Evolutionary conservation across 2,113 vertebrate species (phyloP), one percentile per base, ranked within the genome.

Genomic region (Pygoscelis adeliae): DNA sequence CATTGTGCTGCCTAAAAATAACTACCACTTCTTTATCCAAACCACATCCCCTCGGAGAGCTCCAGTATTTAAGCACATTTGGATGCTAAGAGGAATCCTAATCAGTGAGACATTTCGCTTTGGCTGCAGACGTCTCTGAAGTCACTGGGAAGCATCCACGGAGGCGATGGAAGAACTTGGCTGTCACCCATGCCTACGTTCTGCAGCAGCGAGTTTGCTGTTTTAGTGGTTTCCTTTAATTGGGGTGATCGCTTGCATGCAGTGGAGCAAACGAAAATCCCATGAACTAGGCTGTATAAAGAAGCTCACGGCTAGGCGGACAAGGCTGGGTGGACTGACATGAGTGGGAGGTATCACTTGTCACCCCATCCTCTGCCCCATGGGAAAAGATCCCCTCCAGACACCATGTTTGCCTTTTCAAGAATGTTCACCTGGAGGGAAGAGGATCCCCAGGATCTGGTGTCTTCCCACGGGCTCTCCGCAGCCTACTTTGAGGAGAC

Each of bases 1-100:
- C 94, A 90, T 94, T 94, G 93, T 94, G 95, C 88, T 84, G 90
- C 78, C 89, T 96, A 97, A 97, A 98, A 96, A 96, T 97, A 97
- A 80, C 93, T 29, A 55, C 65, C 13, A 17, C 32, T 16, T 55
- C 91, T 83, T 88, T 71, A 67, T 95, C 95, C 95, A 97, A 97
- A 96, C 94, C 97, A 94, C 92, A 93, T 56, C 50, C 79, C 94
- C 81, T 92, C 3, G 7, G 95, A 94, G 96, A 90, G 52, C 87
- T 93, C 69, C 46, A 67, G 86, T 25, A 80, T 86, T 92, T 47
- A 88, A 95, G 78, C 66, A 77, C 69, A 62, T 67, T 93, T 96
- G 95, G 83, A 95, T 72, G 77, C 83, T 29, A 53, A 58, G 83
- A 95, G 69, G 89, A 96, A 96, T 95, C 82, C 62, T 89, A 81